phyloP scores from a whole-genome alignment of 2,113 vertebrate genomes.

The Aplodontia rufa region DNA sequence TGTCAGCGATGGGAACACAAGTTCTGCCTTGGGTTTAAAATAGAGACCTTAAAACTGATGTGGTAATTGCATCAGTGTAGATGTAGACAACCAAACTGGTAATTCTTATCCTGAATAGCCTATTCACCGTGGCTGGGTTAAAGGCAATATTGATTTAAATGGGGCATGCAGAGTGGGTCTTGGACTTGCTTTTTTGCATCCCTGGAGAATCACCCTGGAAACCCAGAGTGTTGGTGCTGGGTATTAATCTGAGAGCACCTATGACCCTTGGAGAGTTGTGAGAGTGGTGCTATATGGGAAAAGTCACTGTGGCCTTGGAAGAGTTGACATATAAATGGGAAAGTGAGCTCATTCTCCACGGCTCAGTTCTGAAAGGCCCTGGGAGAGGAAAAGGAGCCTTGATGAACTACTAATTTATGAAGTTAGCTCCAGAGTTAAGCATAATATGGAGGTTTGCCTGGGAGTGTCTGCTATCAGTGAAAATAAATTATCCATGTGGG shows the following conservation, averaged over 20 bases:
- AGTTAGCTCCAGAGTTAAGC: conserved; percentile 70
- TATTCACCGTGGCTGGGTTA: not conserved
- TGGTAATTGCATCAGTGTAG: not conserved
- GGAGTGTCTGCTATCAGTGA: conserved; percentile 72
- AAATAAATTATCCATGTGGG: conserved; percentile 76
- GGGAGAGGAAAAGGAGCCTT: conserved; percentile 57
- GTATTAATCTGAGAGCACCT: not conserved
- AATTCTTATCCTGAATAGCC: not conserved
- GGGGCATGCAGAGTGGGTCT: not conserved
- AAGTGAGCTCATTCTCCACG: not conserved
- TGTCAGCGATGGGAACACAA: not conserved
- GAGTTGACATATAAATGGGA: not conserved
- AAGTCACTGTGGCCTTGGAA: not conserved
- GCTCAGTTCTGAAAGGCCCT: not conserved
- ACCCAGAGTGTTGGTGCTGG: not conserved
- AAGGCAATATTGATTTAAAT: not conserved
- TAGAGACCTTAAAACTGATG: not conserved
- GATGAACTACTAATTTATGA: conserved; percentile 62
- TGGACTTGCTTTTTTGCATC: not conserved
- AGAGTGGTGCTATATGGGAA: not conserved
- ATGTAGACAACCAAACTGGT: not conserved
- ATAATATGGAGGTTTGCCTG: conserved; percentile 69
- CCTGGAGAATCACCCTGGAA: not conserved
- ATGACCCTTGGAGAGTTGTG: not conserved
- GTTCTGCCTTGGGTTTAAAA: conserved; percentile 1